phyloP scores from a whole-genome alignment of 2,113 vertebrate genomes.

The Lepus americanus region DNA sequence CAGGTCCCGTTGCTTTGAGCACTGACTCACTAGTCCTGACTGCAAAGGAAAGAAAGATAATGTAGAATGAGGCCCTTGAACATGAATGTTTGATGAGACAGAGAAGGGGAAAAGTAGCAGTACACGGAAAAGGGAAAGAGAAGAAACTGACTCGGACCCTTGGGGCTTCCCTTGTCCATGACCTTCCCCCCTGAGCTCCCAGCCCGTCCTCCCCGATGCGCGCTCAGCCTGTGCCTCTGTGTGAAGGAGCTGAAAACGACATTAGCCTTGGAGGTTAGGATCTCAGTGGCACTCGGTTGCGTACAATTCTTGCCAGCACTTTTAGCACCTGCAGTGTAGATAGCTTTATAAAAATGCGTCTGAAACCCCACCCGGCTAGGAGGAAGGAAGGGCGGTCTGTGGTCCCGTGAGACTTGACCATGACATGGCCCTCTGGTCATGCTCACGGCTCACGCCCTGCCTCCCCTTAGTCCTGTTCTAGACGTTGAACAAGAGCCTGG shows the following conservation, averaged over 20 bases:
- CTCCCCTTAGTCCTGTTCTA: neutral
- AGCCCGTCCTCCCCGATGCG: neutral
- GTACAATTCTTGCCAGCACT: neutral
- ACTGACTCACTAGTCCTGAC: conserved; percentile 24
- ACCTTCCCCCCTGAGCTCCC: neutral
- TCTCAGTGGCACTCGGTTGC: neutral
- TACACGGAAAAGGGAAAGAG: conserved; percentile 59
- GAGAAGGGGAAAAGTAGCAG: conserved; percentile 65
- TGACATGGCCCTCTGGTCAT: neutral
- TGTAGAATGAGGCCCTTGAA: conserved; percentile 69
- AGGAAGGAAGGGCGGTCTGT: neutral
- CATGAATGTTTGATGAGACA: conserved; percentile 81
- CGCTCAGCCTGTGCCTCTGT: neutral
- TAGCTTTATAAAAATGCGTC: conserved; percentile 24
- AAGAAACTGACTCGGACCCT: conserved; percentile 75
- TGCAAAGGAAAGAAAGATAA: conserved; percentile 70
- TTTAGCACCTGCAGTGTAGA: neutral
- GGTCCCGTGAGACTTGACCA: neutral
- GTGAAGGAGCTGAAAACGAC: conserved; percentile 50
- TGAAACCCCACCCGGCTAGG: neutral
- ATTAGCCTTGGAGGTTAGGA: neutral
- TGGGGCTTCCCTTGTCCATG: conserved; percentile 60
- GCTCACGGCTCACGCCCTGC: neutral
- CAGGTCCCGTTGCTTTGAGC: conserved; percentile 66
- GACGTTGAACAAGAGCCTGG: neutral